Percentiles rank a stretch among this genome's conserved stretches.
These are phyloP conservation scores for Pantherophis vulpinus DNA, from an alignment of 2,797 vertebrate genomes.

Conservation along the genomic window DNA sequence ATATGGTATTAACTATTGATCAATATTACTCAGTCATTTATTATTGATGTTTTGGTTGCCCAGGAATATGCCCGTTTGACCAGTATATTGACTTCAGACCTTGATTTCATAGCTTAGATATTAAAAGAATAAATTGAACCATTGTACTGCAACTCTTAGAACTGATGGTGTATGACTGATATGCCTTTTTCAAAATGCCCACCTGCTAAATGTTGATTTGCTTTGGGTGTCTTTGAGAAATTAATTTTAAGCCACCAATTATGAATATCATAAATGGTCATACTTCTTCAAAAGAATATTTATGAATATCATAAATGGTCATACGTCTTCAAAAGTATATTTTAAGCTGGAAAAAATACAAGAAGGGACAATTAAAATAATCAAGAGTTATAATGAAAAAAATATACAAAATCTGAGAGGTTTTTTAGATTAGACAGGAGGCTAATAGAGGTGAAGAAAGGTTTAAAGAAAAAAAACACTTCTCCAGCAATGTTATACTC, in stretches of 20 bases:
- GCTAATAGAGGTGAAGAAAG: not conserved
- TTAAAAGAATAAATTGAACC: not conserved
- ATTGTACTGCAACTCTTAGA: not conserved
- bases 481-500: not conserved
- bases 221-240: not conserved
- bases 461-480: not conserved
- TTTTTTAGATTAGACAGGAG: not conserved
- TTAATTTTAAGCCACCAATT: not conserved
- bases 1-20: not conserved
- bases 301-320: not conserved
- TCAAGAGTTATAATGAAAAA: not conserved
- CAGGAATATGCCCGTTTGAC: not conserved
- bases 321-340: not conserved
- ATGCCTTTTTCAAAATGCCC: not conserved
- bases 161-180: not conserved
- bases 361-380: not conserved
- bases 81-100: not conserved
- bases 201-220: not conserved
- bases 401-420: not conserved
- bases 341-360: not conserved
- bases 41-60: not conserved
- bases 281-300: not conserved
- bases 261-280: not conserved
- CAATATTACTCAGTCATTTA: not conserved
- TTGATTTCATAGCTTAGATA: not conserved